Base-by-base conservation (phyloP, 2,888 invertebrate genomes). In the Drosophila pseudotakahashii region DNA sequence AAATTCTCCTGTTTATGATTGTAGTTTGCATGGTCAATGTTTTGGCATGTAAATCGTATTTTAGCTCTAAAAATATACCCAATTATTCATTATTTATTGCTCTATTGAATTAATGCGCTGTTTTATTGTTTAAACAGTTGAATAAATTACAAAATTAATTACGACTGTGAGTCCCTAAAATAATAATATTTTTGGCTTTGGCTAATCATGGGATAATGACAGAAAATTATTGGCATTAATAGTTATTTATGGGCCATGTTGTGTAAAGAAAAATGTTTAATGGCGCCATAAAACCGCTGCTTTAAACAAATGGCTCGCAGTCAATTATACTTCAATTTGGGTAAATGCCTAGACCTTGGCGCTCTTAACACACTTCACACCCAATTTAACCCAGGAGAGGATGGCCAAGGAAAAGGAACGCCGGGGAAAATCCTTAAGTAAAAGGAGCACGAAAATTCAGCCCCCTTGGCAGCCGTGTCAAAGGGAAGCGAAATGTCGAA, bases 401-500 rank as follows among this genome's bases (percentile, higher is more conserved):
- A 60, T 48, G 39, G 60, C 62, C 60, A 34, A 16, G 26, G 14
- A 41, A 48, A 32, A 3, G 26, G 13, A 9, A n/a, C 19, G 32
- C 10, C 19, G 19, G 16, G 19, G 32, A 52, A 39, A 68, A 32
- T n/a, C 48, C 69, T 48, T 42, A 13, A 50, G 42, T 32, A 9
- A 19, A 62, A n/a, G 23, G 11, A 32, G 26, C 16, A 23, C 57
- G 41, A 11, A 44, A 34, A 62, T 41, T 19, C 52, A 30, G 45
- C 30, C n/a, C 34, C 23, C 36, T 50, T 26, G 19, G 48, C 41
- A 55, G 66, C 52, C 63, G 66, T 59, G 60, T 41, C 53, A 79
- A 83, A 75, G 61, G 75, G 26, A 76, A 73, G 69, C 73, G 54
- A 53, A 68, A 64, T 63, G 62, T 47, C 57, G 70, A 69, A 81